A percentile compares a stretch with the other conserved stretches of the same genome.
phyloP scores from a whole-genome alignment of 2,113 vertebrate genomes.

The Elephantulus edwardii region DNA sequence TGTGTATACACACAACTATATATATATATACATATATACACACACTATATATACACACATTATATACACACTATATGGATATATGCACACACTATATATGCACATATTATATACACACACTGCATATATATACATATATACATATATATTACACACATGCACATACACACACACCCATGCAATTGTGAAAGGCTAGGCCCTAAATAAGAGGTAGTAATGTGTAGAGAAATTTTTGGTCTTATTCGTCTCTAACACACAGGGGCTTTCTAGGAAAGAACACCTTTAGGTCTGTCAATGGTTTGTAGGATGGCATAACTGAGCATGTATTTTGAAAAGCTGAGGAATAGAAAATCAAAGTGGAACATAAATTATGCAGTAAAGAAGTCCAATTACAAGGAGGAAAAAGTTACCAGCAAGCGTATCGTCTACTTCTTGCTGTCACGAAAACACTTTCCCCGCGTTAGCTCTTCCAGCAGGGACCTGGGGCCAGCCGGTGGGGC shows the following conservation, averaged over 20 bases:
- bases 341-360: constrained; percentile 69
- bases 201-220: constrained; percentile 45
- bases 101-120: too few species aligned
- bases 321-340: constrained; percentile 53
- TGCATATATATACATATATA: too few species aligned
- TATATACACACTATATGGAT: too few species aligned
- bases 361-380: constrained; percentile 69
- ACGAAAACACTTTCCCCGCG: constrained; percentile 32
- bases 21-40: too few species aligned
- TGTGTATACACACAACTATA: too few species aligned
- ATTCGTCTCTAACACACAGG: constrained; percentile 6
- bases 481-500: constrained; percentile 33
- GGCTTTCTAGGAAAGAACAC: constrained; percentile 54
- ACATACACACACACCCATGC: constrained; percentile 34
- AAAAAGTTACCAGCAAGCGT: constrained; percentile 34
- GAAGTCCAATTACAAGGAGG: constrained; percentile 41
- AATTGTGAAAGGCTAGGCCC: constrained; percentile 57
- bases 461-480: not conserved
- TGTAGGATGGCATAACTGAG: constrained; percentile 34
- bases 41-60: too few species aligned
- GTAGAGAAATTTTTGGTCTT: not conserved
- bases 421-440: not conserved
- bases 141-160: too few species aligned
- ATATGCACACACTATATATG: too few species aligned
- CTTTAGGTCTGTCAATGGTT: constrained; percentile 51